Percentiles rank a stretch among this genome's conserved stretches.
These are phyloP conservation scores for Drosophila birchii DNA, from an alignment of 2,888 invertebrate genomes.

Conservation along the genomic window DNA sequence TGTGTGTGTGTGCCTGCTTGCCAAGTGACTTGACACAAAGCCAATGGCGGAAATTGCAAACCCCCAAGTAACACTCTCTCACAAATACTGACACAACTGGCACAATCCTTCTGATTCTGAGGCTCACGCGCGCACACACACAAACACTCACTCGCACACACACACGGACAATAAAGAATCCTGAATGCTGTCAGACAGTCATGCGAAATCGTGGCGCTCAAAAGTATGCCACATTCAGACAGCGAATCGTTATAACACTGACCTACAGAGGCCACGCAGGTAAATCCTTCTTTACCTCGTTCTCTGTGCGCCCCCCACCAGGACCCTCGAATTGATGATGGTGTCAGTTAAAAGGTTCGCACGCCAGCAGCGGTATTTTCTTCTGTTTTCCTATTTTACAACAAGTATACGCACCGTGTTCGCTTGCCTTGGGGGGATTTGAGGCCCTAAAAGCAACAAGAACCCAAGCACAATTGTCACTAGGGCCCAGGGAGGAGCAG, in stretches of 20 bases:
- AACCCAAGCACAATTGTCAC: constrained; percentile 22
- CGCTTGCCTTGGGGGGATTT: constrained; percentile 11
- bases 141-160: constrained; percentile 14
- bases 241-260: constrained; percentile 67
- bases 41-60: constrained; percentile 68
- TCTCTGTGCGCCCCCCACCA: not conserved
- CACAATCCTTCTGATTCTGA: constrained; percentile 29
- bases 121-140: constrained; percentile 9
- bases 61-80: constrained; percentile 16
- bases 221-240: constrained; percentile 69
- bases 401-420: constrained; percentile 53
- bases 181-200: constrained; percentile 34
- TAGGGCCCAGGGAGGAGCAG: not conserved
- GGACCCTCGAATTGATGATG: constrained; percentile 11
- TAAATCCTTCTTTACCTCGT: constrained; percentile 32
- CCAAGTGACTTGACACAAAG: constrained; percentile 71
- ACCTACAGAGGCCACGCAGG: constrained; percentile 69
- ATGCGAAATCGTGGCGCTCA: constrained; percentile 41
- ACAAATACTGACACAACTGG: constrained; percentile 13
- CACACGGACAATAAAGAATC: constrained; percentile 33
- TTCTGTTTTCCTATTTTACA: constrained; percentile 8
- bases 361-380: constrained; percentile 10
- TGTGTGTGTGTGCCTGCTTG: constrained; percentile 28
- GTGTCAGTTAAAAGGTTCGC: constrained; percentile 6
- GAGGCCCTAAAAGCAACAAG: constrained; percentile 36